Evolutionary conservation across 2,113 vertebrate species (phyloP).

Genomic region (Podarcis cretensis): DNA sequence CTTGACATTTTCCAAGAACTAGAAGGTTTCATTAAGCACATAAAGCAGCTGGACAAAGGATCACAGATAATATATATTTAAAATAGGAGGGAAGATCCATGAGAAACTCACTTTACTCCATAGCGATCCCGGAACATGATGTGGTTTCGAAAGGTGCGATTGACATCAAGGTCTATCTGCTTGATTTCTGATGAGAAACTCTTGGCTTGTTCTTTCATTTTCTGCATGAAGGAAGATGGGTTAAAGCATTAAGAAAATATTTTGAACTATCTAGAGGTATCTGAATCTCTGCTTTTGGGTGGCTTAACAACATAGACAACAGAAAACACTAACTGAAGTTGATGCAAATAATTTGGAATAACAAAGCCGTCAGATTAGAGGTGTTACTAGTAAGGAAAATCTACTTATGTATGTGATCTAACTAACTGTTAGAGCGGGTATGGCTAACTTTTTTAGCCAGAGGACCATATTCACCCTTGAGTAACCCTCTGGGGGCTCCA

Average conservation of each 20-base stretch:
- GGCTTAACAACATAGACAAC: not conserved
- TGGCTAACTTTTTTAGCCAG: too few relatives aligned
- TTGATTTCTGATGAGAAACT: constrained; percentile 88
- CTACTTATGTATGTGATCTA: too few relatives aligned
- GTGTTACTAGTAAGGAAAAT: not conserved
- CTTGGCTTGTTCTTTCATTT: constrained; percentile 90
- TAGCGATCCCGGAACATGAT: constrained; percentile 95
- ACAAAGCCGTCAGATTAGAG: not conserved
- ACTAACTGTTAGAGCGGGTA: too few relatives aligned
- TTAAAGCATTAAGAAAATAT: constrained; percentile 14
- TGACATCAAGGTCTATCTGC: constrained; percentile 92
- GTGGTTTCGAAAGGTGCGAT: constrained; percentile 93
- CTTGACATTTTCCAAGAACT: not conserved
- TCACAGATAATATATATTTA: not conserved
- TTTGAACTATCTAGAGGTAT: not conserved
- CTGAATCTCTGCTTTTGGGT: not conserved
- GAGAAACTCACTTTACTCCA: constrained; percentile 86
- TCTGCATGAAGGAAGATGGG: constrained; percentile 66
- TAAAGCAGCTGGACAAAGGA: not conserved
- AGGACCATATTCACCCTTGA: not conserved
- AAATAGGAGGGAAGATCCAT: not conserved
- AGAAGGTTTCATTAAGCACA: not conserved
- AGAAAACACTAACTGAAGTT: not conserved
- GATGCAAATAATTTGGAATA: not conserved
- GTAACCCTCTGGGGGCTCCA: not conserved